Conservation (phyloP, 2,888 invertebrate species). For the Nasonovia ribisnigri region DNA sequence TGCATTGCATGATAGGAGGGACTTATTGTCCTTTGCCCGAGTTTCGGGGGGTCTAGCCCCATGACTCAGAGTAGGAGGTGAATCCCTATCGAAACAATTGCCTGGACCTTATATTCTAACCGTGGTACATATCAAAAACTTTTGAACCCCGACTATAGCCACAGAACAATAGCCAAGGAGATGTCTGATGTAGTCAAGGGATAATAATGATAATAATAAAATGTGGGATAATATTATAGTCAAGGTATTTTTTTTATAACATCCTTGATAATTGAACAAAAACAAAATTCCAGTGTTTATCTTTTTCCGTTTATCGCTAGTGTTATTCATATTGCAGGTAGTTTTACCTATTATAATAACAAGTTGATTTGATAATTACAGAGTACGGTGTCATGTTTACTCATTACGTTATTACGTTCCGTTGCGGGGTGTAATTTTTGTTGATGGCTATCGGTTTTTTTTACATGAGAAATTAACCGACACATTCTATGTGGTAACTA, state of each 20-base stretch:
- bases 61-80: too few relatives aligned
- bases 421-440: not conserved
- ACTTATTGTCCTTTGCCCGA: too few relatives aligned
- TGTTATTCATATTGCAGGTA: constrained; percentile 19
- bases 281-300: constrained; percentile 62
- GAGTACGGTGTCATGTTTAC: not conserved
- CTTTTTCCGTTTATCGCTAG: constrained; percentile 62
- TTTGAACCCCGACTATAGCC: too few relatives aligned
- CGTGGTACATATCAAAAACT: too few relatives aligned
- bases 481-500: not conserved
- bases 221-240: too few relatives aligned
- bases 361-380: constrained; percentile 8
- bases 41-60: too few relatives aligned
- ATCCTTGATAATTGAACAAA: constrained; percentile 44
- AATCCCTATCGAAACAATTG: too few relatives aligned
- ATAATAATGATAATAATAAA: too few relatives aligned
- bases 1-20: too few relatives aligned
- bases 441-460: not conserved
- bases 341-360: not conserved
- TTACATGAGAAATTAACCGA: not conserved
- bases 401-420: constrained; percentile 1
- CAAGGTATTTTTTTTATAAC: not conserved
- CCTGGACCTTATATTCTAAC: too few relatives aligned
- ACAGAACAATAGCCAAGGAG: too few relatives aligned
- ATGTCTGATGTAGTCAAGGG: too few relatives aligned